Evolutionary conservation across 2,113 vertebrate genomes (phyloP), one percentile per base, ranked within the genome.

Genomic region (Mus pahari): DNA sequence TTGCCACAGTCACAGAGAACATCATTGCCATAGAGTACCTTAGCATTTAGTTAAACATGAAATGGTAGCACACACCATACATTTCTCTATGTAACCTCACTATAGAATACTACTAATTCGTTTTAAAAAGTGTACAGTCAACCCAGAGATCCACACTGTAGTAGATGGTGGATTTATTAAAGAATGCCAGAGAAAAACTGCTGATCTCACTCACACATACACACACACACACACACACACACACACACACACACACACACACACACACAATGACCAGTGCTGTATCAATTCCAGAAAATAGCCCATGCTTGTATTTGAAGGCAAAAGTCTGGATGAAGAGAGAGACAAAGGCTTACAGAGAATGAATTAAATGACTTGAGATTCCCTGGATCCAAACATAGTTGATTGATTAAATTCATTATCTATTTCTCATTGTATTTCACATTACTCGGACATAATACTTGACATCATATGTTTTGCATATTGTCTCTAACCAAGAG

Each of bases 21-120:
- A 97, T 28, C 0, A 50, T 53, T 89, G 2, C 28, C 82, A 82
- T 53, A 70, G 48, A 36, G 28, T 94, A 96, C n/a, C 39, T 55
- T 75, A 89, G 71, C 70, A 83, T 93, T 96, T 97, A 96, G 94
- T 98, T 98, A 98, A 98, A 97, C 96, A 94, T 66, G 14, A 96
- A 70, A 90, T 48, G 39, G 33, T 89, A 39, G 96, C 33, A 96
- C 2, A 97, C 8, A 58, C 60, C 5, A 6, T 90, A 78, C 62
- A 58, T 89, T 87, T 92, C 91, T 83, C 95, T 58, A 91, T 11
- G 88, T 96, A 98, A 97, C 97, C 98, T 97, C 97, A 97, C 90
- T 96, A 77, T 73, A 94, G 96, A 95, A 94, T 92, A 86, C 83
- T 62, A 89, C 4, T 98, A 96, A 95, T 98, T 93, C 89, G 50